Evolutionary conservation across 2,797 vertebrate genomes (phyloP), one percentile per base, ranked within the genome.

Genomic region (Fratercula arctica): DNA sequence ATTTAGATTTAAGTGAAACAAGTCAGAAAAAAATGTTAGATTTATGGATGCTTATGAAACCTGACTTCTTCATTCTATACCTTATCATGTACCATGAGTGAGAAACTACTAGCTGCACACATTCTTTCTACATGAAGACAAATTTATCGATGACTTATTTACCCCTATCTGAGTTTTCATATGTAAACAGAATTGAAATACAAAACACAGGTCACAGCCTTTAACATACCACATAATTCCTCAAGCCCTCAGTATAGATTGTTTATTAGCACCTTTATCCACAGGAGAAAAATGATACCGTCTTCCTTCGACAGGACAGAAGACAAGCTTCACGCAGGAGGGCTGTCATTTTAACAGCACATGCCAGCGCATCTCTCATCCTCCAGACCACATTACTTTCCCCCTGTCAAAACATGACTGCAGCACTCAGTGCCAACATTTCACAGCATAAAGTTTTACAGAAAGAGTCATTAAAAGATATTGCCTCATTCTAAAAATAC

Each of bases 1-100:
- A 69, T 57, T 84, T 85, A 51, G 6, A 92, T 87, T 61, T 93
- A 94, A 80, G 57, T 61, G 29, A 85, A 96, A 90, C 2, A 23
- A 59, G 31, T 59, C 16, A 50, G 35, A 56, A 86, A 76, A 89
- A 45, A 50, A 4, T 39, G 3, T 28, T 21, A 80, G 14, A 83
- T 76, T 79, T 76, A 46, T 25, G 25, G 41, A 82, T 77, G 45
- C 48, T 74, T 59, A 53, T 10, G 35, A 77, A 91, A 80, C 20
- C 29, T 43, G 80, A 56, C 19, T 83, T 72, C 66, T 69, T 54
- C 45, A 37, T 60, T 70, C 74, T 66, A 31, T 14, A 77, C 9
- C 15, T 87, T 64, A 53, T 18, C 28, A 29, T 4, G 11, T 17
- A 43, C 13, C 16, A 66, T 10, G 21, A 74, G 25, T 51, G 20